A percentile compares a stretch with the other conserved stretches of the same genome.
Conservation (phyloP, 2,113 vertebrate species). For the Hiodon alosoides region DNA sequence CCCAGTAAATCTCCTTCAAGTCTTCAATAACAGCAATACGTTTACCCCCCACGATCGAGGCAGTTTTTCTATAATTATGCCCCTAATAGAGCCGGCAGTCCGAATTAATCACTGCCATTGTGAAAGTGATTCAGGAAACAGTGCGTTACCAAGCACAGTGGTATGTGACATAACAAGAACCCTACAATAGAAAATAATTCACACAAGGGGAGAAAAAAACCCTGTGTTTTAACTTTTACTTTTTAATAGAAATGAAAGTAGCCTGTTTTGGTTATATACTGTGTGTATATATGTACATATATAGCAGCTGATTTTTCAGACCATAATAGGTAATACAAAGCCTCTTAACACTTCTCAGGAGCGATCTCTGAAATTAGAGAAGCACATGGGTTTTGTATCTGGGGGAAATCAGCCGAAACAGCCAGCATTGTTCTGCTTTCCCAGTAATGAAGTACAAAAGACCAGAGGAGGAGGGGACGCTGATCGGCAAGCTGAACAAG, state of each 20-base stretch:
- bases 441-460: constrained; percentile 93
- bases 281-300: not conserved
- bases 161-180: no score
- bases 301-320: no score
- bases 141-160: no score
- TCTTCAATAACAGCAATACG: no score
- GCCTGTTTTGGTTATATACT: not conserved
- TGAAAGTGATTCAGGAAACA: no score
- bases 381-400: not conserved
- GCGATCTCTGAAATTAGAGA: not conserved
- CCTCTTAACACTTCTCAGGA: not conserved
- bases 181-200: not conserved
- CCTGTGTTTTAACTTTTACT: not conserved
- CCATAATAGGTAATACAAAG: no score
- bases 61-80: no score
- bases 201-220: not conserved
- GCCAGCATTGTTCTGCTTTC: constrained; percentile 23
- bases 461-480: constrained; percentile 81
- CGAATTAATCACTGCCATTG: no score
- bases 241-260: not conserved
- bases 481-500: constrained; percentile 84
- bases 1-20: no score
- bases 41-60: no score
- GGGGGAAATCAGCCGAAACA: not conserved
- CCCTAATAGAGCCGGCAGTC: no score